Evolutionary conservation across 2,888 invertebrate species (phyloP).

Genomic region (Catocala fraxini): DNA sequence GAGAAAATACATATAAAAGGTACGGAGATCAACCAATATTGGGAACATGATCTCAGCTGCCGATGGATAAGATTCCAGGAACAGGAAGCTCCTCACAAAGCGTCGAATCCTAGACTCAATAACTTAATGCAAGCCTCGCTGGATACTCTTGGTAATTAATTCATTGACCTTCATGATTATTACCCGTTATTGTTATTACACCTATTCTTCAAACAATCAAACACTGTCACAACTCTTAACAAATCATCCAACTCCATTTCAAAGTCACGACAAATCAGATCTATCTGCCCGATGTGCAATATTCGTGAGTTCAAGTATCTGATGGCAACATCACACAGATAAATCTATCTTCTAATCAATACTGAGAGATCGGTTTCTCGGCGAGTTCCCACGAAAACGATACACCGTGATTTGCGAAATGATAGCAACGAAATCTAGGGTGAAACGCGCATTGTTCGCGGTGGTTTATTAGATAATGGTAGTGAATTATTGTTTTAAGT

Average conservation of each 20-base stretch:
- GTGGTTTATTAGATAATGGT: slow-evolving; percentile 6
- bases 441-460: slow-evolving; percentile 18
- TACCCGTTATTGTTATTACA: too few species aligned
- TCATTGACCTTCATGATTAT: too few species aligned
- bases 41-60: too few species aligned
- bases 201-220: neutral
- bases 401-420: slow-evolving; percentile 60
- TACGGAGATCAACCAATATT: too few species aligned
- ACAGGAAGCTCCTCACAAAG: too few species aligned
- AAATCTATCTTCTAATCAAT: slow-evolving; percentile 71
- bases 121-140: too few species aligned
- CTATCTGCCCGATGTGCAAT: slow-evolving; percentile 37
- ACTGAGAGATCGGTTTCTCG: slow-evolving; percentile 59
- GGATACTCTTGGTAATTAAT: too few species aligned
- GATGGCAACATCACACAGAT: slow-evolving; percentile 66
- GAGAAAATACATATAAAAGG: too few species aligned
- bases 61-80: too few species aligned
- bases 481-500: slow-evolving; percentile 10
- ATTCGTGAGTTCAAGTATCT: slow-evolving; percentile 67
- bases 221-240: neutral
- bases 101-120: too few species aligned
- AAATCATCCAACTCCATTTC: slow-evolving; percentile 15
- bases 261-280: slow-evolving; percentile 38
- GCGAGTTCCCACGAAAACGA: slow-evolving; percentile 75
- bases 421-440: slow-evolving; percentile 53